phyloP scores from a whole-genome alignment of 64 coral and sea anemone species.

The Porites australiensis region DNA sequence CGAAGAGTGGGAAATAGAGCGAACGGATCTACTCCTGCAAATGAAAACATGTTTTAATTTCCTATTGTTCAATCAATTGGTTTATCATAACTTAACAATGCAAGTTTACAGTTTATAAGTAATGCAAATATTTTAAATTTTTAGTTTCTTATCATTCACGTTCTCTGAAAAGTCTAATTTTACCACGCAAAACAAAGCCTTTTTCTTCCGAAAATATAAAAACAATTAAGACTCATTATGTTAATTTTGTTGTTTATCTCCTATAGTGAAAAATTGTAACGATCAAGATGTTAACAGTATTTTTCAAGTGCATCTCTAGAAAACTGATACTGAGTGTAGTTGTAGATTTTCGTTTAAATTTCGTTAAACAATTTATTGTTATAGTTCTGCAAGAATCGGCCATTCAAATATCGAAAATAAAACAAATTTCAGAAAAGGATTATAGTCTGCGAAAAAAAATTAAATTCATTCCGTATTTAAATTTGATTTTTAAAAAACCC shows the following conservation, averaged over 20 bases:
- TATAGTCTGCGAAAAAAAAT: not conserved
- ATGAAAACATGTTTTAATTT: conserved; percentile 17
- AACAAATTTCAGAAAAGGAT: not conserved
- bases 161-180: not conserved
- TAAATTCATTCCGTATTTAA: too few relatives aligned
- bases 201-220: not conserved
- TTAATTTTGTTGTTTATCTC: not conserved
- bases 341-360: not conserved
- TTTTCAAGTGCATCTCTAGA: not conserved
- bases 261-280: not conserved
- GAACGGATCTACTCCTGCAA: not conserved
- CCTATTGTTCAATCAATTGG: not conserved
- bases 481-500: not conserved
- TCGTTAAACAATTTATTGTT: not conserved
- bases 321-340: not conserved
- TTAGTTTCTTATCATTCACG: not conserved
- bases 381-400: not conserved
- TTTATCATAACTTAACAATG: not conserved
- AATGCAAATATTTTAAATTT: not conserved
- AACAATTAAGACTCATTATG: not conserved
- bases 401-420: not conserved
- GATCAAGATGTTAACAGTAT: conserved; percentile 24
- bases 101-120: not conserved
- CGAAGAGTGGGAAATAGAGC: too few relatives aligned
- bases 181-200: not conserved